phyloP scores from a whole-genome alignment of 2,797 vertebrate species.

The Enoplosus armatus region DNA sequence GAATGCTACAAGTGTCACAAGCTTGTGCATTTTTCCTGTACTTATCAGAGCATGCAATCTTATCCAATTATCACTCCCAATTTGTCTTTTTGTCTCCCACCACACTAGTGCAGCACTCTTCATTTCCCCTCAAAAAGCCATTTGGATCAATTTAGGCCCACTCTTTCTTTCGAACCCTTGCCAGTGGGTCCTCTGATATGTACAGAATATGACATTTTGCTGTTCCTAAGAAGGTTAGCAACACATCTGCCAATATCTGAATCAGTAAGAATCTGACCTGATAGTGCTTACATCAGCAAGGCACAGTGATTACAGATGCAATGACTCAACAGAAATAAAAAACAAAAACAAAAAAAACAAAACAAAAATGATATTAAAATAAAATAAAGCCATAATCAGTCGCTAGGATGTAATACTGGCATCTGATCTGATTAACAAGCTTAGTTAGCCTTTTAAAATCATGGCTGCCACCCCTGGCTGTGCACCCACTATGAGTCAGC shows the following conservation, averaged over 20 bases:
- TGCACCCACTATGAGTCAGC: conserved; percentile 59
- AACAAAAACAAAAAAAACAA: neutral
- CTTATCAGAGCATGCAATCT: conserved; percentile 87
- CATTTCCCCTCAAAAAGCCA: conserved; percentile 70
- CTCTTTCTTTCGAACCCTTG: conserved; percentile 78
- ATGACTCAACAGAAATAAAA: conserved; percentile 58
- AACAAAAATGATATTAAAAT: conserved; percentile 27
- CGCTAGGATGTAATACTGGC: conserved; percentile 23
- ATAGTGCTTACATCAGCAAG: conserved; percentile 51
- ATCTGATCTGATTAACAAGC: conserved; percentile 40
- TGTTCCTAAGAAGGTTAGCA: conserved; percentile 45
- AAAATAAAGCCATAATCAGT: conserved; percentile 29
- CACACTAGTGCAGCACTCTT: conserved; percentile 87
- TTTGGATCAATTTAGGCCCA: conserved; percentile 81
- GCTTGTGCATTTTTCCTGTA: conserved; percentile 84
- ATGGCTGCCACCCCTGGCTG: conserved; percentile 30
- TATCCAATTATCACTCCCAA: conserved; percentile 82
- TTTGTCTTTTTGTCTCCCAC: conserved; percentile 85
- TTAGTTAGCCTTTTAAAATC: conserved; percentile 55
- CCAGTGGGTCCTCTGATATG: conserved; percentile 84
- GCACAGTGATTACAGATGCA: conserved; percentile 65
- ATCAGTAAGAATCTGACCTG: conserved; percentile 33
- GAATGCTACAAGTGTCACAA: conserved; percentile 85
- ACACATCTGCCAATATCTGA: conserved; percentile 52
- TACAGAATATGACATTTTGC: conserved; percentile 80